phyloP scores from a whole-genome alignment of 2,888 invertebrate genomes.

The Mylabris sibirica region DNA sequence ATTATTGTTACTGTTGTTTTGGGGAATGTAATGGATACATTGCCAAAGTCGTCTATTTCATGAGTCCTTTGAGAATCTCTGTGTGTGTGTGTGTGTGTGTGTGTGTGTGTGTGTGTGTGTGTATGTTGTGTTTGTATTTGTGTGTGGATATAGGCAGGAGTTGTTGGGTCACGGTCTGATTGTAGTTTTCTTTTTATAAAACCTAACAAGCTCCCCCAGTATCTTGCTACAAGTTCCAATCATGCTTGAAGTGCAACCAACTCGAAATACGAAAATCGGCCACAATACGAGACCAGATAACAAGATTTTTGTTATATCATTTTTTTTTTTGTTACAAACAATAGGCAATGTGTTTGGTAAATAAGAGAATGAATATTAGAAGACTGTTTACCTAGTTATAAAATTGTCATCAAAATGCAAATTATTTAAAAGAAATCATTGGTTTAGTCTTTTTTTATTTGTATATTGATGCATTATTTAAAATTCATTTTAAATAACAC shows the following conservation, averaged over 20 bases:
- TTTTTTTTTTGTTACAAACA: neutral
- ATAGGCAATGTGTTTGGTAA: neutral
- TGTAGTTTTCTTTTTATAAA: conserved; percentile 54
- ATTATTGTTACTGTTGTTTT: neutral
- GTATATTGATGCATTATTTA: neutral
- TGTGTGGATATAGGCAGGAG: conserved; percentile 28
- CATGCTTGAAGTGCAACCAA: conserved; percentile 44
- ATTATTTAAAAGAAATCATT: neutral
- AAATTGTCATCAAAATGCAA: neutral
- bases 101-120: too few relatives aligned
- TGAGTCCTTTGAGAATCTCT: conserved; percentile 35
- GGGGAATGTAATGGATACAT: conserved; percentile 13
- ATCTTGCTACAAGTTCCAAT: conserved; percentile 49
- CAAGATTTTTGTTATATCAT: neutral
- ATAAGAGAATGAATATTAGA: neutral
- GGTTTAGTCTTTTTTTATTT: neutral
- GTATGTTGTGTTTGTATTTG: too few relatives aligned
- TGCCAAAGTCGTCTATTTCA: conserved; percentile 27
- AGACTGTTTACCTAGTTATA: neutral
- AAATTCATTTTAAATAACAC: neutral
- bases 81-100: too few relatives aligned
- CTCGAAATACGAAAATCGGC: conserved; percentile 10
- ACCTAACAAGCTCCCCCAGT: conserved; percentile 51
- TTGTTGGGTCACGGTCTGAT: conserved; percentile 54
- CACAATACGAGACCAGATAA: conserved; percentile 5